phyloP scores from a whole-genome alignment of 1,140 invertebrate species.

The Lysiphlebus fabarum region DNA sequence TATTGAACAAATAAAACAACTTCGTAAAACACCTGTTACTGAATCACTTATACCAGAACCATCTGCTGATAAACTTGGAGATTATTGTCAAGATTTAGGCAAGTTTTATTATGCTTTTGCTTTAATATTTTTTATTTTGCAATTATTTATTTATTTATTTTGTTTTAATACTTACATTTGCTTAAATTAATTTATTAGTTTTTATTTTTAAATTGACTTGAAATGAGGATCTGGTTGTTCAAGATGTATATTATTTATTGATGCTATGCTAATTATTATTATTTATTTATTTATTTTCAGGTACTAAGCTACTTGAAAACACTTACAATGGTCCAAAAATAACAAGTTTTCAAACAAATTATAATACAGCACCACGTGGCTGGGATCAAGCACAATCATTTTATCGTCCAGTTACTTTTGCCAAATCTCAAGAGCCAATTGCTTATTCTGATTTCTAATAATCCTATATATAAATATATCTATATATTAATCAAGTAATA shows the following conservation, averaged over 20 bases:
- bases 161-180: no score
- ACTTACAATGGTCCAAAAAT: slow-evolving; percentile 50
- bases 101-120: slow-evolving; percentile 39
- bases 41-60: slow-evolving; percentile 41
- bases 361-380: slow-evolving; percentile 77
- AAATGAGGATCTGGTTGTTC: not conserved
- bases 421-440: slow-evolving; percentile 53
- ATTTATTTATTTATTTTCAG: slow-evolving; percentile 31
- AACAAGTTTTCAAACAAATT: slow-evolving; percentile 59
- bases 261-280: not conserved
- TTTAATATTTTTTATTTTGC: not conserved
- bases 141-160: slow-evolving; percentile 6
- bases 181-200: not conserved
- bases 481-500: not conserved
- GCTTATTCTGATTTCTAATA: slow-evolving; percentile 65
- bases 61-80: slow-evolving; percentile 33
- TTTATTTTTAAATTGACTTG: no score
- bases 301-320: slow-evolving; percentile 37
- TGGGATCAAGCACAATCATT: slow-evolving; percentile 66
- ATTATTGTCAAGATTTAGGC: slow-evolving; percentile 35
- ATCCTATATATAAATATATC: not conserved
- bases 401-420: slow-evolving; percentile 69
- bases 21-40: slow-evolving; percentile 41
- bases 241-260: no score
- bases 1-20: slow-evolving; percentile 39